Conservation (phyloP, 1,140 invertebrate species). For the Euschistus heros region DNA sequence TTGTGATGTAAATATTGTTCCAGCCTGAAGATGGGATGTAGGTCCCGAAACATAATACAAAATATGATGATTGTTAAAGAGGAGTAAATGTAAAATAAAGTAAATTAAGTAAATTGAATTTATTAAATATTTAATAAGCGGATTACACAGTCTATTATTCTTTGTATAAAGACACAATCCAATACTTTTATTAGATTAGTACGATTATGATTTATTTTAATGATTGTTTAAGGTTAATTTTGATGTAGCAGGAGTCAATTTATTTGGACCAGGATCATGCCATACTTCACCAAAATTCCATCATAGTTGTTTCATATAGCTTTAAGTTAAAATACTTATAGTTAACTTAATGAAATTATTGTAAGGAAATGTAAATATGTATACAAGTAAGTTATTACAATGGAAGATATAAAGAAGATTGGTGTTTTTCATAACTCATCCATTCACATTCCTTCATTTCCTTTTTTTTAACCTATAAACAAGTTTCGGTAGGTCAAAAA, state of each 20-base stretch:
- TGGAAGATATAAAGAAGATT: slow-evolving; percentile 22
- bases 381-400: slow-evolving; percentile 29
- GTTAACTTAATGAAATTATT: slow-evolving; percentile 23
- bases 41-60: too few species aligned
- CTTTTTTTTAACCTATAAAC: too few species aligned
- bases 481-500: too few species aligned
- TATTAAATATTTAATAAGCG: neutral
- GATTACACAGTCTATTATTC: neutral
- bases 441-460: too few species aligned
- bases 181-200: neutral
- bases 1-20: too few species aligned
- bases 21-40: too few species aligned
- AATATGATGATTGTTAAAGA: too few species aligned
- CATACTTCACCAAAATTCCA: slow-evolving; percentile 2
- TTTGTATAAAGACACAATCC: neutral
- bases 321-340: slow-evolving; percentile 24
- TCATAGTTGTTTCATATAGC: slow-evolving; percentile 8
- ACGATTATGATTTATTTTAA: neutral
- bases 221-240: neutral
- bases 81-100: too few species aligned
- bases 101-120: neutral
- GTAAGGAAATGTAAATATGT: slow-evolving; percentile 27
- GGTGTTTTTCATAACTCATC: too few species aligned
- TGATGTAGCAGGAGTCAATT: neutral
- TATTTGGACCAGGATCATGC: neutral